These are phyloP conservation scores for Rostratula benghalensis DNA, from an alignment of 2,113 vertebrate species.

Conservation along the genomic window DNA sequence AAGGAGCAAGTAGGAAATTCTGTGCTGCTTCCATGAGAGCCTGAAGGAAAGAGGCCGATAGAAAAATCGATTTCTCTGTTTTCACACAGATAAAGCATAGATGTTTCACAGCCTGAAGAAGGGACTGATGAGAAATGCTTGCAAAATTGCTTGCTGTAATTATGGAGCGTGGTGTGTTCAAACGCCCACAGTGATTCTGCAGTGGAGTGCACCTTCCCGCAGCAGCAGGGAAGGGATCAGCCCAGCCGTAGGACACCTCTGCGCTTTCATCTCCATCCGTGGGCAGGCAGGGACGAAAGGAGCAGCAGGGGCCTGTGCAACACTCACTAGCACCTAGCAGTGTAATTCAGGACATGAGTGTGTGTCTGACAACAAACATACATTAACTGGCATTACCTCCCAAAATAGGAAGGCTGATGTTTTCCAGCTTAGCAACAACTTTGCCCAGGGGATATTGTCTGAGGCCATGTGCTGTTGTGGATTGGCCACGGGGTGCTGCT, in stretches of 20 bases:
- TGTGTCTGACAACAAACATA: not conserved
- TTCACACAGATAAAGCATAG: not conserved
- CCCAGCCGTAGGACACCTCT: not conserved
- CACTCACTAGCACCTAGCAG: accelerated
- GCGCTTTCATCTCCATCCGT: not conserved
- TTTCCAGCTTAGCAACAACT: not conserved
- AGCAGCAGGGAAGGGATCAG: not conserved
- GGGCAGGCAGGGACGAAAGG: not conserved
- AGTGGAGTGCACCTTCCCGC: not conserved
- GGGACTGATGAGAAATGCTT: not conserved
- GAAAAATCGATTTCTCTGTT: not conserved
- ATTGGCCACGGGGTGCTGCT: accelerated
- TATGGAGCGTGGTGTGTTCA: not conserved
- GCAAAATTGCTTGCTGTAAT: not conserved
- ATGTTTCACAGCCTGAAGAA: not conserved
- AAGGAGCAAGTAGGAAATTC: not conserved
- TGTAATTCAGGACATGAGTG: not conserved
- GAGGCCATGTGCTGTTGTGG: accelerated
- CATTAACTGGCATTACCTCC: not conserved
- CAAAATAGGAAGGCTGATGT: not conserved
- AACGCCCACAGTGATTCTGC: not conserved
- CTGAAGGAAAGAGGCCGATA: not conserved
- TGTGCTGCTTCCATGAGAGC: not conserved
- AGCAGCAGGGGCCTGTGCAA: not conserved
- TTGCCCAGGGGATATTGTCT: accelerated